Evolutionary conservation across 53 echinoderm and acorn worm genomes (phyloP).

Genomic region (Holothuria leucospilota): DNA sequence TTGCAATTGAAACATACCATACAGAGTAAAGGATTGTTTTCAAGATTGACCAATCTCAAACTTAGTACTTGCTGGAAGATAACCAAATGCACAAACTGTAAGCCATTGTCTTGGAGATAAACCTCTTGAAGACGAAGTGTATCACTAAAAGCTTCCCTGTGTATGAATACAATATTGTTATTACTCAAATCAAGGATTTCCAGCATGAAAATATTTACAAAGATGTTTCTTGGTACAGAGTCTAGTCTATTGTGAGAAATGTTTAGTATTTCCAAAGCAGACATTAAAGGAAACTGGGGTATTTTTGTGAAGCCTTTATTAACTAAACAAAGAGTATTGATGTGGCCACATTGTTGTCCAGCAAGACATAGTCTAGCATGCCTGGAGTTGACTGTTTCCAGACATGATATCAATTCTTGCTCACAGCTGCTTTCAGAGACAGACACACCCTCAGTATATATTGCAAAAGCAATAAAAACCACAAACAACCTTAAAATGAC

Average conservation of each 20-base stretch:
- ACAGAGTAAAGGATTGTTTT: background rate
- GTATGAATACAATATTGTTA: background rate
- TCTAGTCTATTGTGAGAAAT: conserved; percentile 7
- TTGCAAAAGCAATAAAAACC: too few species aligned
- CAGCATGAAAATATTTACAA: background rate
- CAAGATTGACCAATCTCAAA: conserved; percentile 1
- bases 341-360: too few species aligned
- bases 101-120: conserved; percentile 10
- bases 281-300: background rate
- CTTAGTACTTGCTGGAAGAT: background rate
- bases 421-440: too few species aligned
- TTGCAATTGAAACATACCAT: background rate
- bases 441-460: too few species aligned
- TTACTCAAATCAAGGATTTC: conserved; percentile 16
- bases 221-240: background rate
- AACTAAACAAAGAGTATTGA: too few species aligned
- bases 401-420: too few species aligned
- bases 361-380: too few species aligned
- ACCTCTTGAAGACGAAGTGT: background rate
- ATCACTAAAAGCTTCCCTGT: background rate
- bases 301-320: too few species aligned
- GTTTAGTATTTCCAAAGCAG: background rate
- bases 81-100: background rate
- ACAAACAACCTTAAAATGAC: too few species aligned
- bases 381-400: too few species aligned